These are phyloP conservation scores for Phrixothrix hirtus DNA, from an alignment of 2,888 invertebrate genomes.

Conservation along the genomic window DNA sequence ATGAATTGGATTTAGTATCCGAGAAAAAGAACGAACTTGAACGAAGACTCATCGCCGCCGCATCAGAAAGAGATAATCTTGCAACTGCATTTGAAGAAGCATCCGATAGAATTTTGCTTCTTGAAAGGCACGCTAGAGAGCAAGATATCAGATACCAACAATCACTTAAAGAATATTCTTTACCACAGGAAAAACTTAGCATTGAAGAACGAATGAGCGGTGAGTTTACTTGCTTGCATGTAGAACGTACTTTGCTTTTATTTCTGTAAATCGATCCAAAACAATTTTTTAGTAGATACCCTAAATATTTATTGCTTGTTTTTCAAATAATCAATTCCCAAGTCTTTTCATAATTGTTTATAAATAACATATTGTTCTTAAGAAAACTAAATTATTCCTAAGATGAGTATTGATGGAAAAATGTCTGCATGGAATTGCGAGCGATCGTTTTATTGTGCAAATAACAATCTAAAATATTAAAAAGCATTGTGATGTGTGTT, in stretches of 20 bases:
- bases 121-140: slow-evolving; percentile 82
- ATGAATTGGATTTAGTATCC: slow-evolving; percentile 82
- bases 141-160: slow-evolving; percentile 64
- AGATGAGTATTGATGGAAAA: too few species aligned
- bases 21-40: slow-evolving; percentile 86
- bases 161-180: slow-evolving; percentile 49
- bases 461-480: background rate
- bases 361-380: too few species aligned
- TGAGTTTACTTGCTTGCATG: too few species aligned
- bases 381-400: too few species aligned
- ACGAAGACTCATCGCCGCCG: slow-evolving; percentile 72
- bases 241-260: slow-evolving; percentile 1
- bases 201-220: slow-evolving; percentile 50
- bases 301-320: too few species aligned
- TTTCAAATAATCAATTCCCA: too few species aligned
- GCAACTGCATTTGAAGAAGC: slow-evolving; percentile 85
- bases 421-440: background rate
- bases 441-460: background rate
- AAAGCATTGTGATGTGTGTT: slow-evolving; percentile 1
- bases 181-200: slow-evolving; percentile 52
- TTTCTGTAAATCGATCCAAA: background rate
- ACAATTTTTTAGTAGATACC: too few species aligned
- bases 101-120: slow-evolving; percentile 81
- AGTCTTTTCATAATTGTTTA: too few species aligned
- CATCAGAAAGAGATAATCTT: slow-evolving; percentile 80